Evolutionary conservation across 2,888 invertebrate species (phyloP).

Genomic region (Pterostichus madidus): DNA sequence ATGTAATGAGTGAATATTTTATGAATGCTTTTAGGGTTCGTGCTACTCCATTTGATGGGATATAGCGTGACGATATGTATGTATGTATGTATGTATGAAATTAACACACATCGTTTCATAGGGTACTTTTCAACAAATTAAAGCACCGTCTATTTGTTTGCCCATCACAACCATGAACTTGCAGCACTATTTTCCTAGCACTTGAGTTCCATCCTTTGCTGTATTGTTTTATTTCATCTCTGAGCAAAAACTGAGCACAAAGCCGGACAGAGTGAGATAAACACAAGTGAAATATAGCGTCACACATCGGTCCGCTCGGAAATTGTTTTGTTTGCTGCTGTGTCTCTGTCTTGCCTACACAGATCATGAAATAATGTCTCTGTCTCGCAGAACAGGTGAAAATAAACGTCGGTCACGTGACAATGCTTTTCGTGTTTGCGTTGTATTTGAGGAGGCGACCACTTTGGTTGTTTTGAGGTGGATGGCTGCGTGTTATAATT

Average conservation of each 20-base stretch:
- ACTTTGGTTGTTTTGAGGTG: slow-evolving; percentile 13
- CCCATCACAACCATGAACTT: slow-evolving; percentile 32
- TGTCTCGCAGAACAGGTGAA: slow-evolving; percentile 40
- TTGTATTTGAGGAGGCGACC: not conserved
- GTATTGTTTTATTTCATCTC: slow-evolving; percentile 57
- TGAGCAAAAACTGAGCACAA: slow-evolving; percentile 51
- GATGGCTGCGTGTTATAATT: slow-evolving; percentile 2
- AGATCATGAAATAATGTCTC: not conserved
- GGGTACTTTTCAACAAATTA: not conserved
- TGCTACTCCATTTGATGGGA: no score
- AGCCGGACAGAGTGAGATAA: slow-evolving; percentile 60
- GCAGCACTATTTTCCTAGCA: slow-evolving; percentile 25
- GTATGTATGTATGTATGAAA: not conserved
- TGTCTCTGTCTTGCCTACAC: not conserved
- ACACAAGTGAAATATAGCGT: slow-evolving; percentile 61
- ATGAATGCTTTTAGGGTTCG: no score
- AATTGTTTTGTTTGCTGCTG: slow-evolving; percentile 32
- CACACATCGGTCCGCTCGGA: slow-evolving; percentile 59
- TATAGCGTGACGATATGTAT: no score
- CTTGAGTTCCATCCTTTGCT: slow-evolving; percentile 29
- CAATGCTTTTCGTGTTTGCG: slow-evolving; percentile 16
- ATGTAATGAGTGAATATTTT: no score
- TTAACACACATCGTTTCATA: not conserved
- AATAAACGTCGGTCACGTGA: slow-evolving; percentile 28
- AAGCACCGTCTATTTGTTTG: not conserved